Base-by-base conservation (phyloP, 2,797 vertebrate species). In the Ptychobarbus kaznakovi region DNA sequence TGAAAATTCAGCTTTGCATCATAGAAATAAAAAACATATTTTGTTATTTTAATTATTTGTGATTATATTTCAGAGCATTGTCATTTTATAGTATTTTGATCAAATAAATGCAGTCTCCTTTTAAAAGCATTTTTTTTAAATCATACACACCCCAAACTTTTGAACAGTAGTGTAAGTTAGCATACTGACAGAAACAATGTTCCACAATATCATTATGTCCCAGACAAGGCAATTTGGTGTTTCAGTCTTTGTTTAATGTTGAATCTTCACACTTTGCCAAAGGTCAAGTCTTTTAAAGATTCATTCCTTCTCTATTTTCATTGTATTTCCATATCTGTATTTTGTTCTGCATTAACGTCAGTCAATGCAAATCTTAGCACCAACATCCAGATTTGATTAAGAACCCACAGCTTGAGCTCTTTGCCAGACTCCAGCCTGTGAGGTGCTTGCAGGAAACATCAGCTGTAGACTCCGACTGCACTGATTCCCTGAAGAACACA, bases 371-470 rank as follows among this genome's bases (percentile, higher is more conserved):
- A 70, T 63, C 83, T 87, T 35, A 61, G 46, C 44, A 77, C 28
- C 25, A 44, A 35, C 78, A 81, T 86, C 46, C 44, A 63, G 76
- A 86, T 77, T 83, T 85, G 76, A 83, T 89, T 80, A 86, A 87
- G 68, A 86, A 10, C 77, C 38, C 65, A 58, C 79, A 72, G 66
- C 58, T 40, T 32, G 82, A 82, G 80, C 42, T 63, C 40, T 53
- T 46, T 77, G 51, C 81, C 86, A 86, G 78, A 80, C 73, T 87
- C 63, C 63, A 89, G 86, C 76, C 58, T 82, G 69, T 70, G 70
- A 73, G 72, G 40, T 77, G 81, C 66, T 61, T 69, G 70, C 42
- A 80, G 87, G 85, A 82, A 84, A 86, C 77, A 69, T 44, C 10
- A 58, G 32, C 86, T 83, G 69, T 68, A 77, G 40, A 75, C 58